A percentile compares a stretch with the other conserved stretches of the same genome.
Evolutionary conservation across 2,113 vertebrate species (phyloP).

Genomic region (Platanista minor): DNA sequence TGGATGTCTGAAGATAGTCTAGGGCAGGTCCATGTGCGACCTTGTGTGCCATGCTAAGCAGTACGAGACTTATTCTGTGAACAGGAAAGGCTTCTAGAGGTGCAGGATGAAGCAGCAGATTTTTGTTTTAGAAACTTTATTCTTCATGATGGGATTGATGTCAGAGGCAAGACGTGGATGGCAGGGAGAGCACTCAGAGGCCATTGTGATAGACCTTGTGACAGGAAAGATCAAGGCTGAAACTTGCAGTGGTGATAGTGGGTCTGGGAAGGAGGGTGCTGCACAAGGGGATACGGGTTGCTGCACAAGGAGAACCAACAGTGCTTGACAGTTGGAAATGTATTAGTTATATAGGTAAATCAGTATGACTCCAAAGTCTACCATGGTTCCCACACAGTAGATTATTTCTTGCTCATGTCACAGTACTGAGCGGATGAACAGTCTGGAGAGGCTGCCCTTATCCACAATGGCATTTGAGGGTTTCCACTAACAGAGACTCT

Average conservation of each 20-base stretch:
- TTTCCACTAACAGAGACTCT: neutral
- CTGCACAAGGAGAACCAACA: neutral
- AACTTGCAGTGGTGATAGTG: neutral
- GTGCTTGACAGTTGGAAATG: neutral
- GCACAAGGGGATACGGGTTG: rapidly evolving
- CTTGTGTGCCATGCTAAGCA: too few relatives aligned
- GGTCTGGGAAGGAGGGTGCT: neutral
- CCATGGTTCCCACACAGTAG: neutral
- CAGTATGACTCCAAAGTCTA: neutral
- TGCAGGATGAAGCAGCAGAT: too few relatives aligned
- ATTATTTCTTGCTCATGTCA: neutral
- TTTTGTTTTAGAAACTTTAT: neutral
- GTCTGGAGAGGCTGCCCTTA: neutral
- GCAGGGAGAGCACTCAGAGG: neutral
- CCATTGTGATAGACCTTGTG: neutral
- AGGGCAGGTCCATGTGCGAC: too few relatives aligned
- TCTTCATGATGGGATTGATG: neutral
- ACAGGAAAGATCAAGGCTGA: neutral
- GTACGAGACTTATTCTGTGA: neutral
- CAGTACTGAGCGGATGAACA: neutral
- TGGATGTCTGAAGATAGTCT: neutral
- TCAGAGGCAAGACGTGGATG: neutral
- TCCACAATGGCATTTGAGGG: neutral
- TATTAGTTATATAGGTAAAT: neutral
- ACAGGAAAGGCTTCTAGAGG: neutral